A percentile compares a stretch with the other conserved stretches of the same genome.
Evolutionary conservation across 2,888 invertebrate species (phyloP).

Genomic region (Alentia gelatinosa): DNA sequence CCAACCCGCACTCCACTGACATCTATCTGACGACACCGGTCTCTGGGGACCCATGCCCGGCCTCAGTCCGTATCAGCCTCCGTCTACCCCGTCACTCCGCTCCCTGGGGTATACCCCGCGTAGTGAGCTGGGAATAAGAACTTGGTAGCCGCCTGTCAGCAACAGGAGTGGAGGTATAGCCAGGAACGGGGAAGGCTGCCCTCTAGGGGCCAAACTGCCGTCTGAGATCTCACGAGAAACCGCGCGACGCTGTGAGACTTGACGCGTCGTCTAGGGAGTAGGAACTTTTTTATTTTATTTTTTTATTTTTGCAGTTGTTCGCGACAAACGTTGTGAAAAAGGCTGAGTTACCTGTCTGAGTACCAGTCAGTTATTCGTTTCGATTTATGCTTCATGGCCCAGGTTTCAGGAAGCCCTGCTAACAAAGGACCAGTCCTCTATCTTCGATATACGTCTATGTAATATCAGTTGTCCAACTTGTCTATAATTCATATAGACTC

Average conservation of each 20-base stretch:
- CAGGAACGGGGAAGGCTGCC: background rate
- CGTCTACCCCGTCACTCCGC: background rate
- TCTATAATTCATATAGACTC: too few species aligned
- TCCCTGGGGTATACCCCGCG: background rate
- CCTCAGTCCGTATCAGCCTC: background rate
- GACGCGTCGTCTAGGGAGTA: background rate
- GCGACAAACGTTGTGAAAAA: too few species aligned
- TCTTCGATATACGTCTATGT: too few species aligned
- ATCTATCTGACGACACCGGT: background rate
- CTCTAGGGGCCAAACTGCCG: background rate
- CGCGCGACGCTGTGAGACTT: background rate
- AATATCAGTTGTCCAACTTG: too few species aligned
- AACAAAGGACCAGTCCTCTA: too few species aligned
- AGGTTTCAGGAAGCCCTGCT: too few species aligned
- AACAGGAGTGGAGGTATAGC: background rate
- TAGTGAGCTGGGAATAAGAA: too few species aligned
- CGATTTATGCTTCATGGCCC: too few species aligned
- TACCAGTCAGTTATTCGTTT: background rate
- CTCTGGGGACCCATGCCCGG: background rate
- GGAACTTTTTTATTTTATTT: too few species aligned
- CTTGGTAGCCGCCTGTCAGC: too few species aligned
- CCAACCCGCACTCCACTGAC: background rate
- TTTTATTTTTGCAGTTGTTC: too few species aligned
- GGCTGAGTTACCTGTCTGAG: background rate
- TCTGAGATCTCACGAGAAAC: background rate